phyloP scores from a whole-genome alignment of 1,140 invertebrate species.

The Vanessa atalanta region DNA sequence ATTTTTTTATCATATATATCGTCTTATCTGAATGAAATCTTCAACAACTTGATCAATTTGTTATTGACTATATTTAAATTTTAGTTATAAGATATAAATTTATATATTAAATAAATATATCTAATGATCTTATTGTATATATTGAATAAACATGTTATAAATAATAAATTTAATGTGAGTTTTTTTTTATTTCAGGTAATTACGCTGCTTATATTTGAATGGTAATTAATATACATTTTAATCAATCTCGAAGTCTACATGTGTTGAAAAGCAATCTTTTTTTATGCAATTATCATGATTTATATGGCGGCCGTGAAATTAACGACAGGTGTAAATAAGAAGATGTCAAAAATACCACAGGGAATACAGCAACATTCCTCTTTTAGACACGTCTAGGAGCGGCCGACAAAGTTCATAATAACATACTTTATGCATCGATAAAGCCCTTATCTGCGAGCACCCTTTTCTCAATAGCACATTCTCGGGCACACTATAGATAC shows the following conservation, averaged over 20 bases:
- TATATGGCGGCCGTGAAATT: conserved; percentile 51
- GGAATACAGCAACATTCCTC: conserved; percentile 54
- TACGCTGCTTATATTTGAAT: conserved; percentile 17
- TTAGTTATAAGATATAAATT: too few relatives aligned
- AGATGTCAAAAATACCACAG: conserved; percentile 61
- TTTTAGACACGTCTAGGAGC: conserved; percentile 45
- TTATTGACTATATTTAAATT: too few relatives aligned
- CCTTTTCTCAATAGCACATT: conserved; percentile 71
- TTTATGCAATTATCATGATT: conserved; percentile 35
- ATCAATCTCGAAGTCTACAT: conserved; percentile 24
- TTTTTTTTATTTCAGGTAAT: conserved; percentile 35
- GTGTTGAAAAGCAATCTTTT: conserved; percentile 1
- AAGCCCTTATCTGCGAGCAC: conserved; percentile 67
- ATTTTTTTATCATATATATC: too few relatives aligned
- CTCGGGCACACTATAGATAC: conserved; percentile 53
- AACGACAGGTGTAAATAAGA: conserved; percentile 71
- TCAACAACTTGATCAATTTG: too few relatives aligned
- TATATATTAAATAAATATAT: too few relatives aligned
- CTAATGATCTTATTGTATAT: too few relatives aligned
- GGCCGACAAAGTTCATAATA: conserved; percentile 68
- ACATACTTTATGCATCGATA: conserved; percentile 74
- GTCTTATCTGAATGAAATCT: too few relatives aligned
- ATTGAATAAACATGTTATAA: background rate
- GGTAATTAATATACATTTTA: conserved; percentile 22
- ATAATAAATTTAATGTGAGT: background rate